A percentile compares a stretch with the other conserved stretches of the same genome.
phyloP scores from a whole-genome alignment of 2,113 vertebrate species.

The Lepus europaeus region DNA sequence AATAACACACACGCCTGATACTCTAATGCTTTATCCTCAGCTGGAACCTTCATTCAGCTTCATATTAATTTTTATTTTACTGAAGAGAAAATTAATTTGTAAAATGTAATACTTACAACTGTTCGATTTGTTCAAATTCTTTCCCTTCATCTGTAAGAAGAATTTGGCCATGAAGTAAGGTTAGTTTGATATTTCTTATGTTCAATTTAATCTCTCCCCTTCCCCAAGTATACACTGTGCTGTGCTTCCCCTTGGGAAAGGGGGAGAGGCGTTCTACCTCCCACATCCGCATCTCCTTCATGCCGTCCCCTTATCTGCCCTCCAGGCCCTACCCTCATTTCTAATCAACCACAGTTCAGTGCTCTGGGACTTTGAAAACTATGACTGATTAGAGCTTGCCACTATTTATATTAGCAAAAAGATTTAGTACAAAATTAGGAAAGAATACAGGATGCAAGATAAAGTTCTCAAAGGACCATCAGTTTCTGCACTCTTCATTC shows the following conservation, averaged over 20 bases:
- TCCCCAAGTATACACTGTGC: too few relatives aligned
- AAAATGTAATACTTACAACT: constrained; percentile 89
- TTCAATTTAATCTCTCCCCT: background rate
- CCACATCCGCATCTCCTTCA: fast-evolving
- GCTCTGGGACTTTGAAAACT: background rate
- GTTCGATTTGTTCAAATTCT: constrained; percentile 87
- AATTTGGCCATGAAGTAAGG: background rate
- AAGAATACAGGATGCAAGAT: background rate
- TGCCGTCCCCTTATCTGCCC: background rate
- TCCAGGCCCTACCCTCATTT: background rate
- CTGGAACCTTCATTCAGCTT: background rate
- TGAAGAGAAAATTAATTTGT: constrained; percentile 28
- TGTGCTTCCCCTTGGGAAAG: background rate
- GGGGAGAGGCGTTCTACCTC: fast-evolving
- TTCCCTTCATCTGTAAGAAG: constrained; percentile 85
- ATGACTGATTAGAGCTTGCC: background rate
- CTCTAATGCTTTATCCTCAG: background rate
- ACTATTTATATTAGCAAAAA: background rate
- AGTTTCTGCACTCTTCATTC: background rate
- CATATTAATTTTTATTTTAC: background rate
- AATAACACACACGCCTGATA: background rate
- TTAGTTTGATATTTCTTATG: background rate
- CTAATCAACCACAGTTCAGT: background rate
- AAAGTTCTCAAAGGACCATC: background rate
- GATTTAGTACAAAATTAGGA: background rate